Conservation (phyloP, 2,113 vertebrate genomes). For the Sorex araneus region DNA sequence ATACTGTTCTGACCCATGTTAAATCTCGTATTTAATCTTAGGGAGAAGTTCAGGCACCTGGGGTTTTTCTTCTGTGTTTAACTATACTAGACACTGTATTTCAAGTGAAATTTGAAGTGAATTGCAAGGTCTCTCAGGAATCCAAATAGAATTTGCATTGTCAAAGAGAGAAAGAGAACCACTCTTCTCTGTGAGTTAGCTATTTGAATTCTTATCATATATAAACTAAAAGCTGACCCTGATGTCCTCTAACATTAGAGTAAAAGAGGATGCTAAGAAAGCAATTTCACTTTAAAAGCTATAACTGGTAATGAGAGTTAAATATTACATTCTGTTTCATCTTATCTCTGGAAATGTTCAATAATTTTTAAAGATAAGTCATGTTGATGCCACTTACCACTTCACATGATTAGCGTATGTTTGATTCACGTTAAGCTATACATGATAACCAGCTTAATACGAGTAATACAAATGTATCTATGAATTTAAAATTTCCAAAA, state of each 20-base stretch:
- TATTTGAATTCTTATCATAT: constrained; percentile 75
- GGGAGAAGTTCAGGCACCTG: not conserved
- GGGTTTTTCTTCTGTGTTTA: constrained; percentile 37
- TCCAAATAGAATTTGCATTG: constrained; percentile 73
- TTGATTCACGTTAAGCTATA: constrained; percentile 68
- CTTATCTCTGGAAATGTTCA: constrained; percentile 59
- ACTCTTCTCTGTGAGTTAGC: constrained; percentile 51
- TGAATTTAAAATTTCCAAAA: constrained; percentile 78
- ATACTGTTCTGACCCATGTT: not conserved
- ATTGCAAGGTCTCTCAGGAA: constrained; percentile 47
- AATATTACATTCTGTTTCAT: constrained; percentile 55
- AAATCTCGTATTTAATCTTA: constrained; percentile 41
- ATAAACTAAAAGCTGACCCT: constrained; percentile 71
- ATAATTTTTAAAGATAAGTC: constrained; percentile 69
- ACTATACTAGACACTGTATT: not conserved
- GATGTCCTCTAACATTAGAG: constrained; percentile 74
- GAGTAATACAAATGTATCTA: constrained; percentile 70
- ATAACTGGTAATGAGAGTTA: constrained; percentile 43
- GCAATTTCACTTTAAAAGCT: constrained; percentile 47
- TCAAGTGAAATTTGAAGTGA: constrained; percentile 57
- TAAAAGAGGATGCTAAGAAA: constrained; percentile 60
- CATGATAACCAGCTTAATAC: constrained; percentile 67
- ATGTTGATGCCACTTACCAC: constrained; percentile 58
- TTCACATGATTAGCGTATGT: constrained; percentile 71
- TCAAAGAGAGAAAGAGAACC: constrained; percentile 72